A percentile compares a stretch with the other conserved stretches of the same genome.
Conservation (phyloP, 2,888 invertebrate species). For the Conomelus anceps region DNA sequence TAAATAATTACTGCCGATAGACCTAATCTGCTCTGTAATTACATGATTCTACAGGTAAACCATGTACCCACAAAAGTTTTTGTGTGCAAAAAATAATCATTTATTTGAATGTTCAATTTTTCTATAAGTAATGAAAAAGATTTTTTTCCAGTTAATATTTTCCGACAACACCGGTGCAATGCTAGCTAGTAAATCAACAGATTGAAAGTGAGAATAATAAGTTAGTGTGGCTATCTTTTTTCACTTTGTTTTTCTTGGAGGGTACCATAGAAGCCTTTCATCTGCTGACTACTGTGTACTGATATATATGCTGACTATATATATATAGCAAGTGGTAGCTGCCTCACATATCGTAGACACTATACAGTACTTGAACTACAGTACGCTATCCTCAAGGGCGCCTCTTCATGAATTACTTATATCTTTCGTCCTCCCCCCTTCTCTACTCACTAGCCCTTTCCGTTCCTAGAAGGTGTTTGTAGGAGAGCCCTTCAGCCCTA, state of each 20-base stretch:
- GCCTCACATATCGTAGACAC: too few relatives aligned
- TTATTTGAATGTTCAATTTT: too few relatives aligned
- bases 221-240: background rate
- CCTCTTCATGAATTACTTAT: background rate
- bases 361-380: background rate
- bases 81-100: too few relatives aligned
- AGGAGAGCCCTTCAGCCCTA: background rate
- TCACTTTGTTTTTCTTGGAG: background rate
- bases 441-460: background rate
- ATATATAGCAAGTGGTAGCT: too few relatives aligned
- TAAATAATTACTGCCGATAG: too few relatives aligned
- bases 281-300: background rate
- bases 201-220: background rate
- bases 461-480: background rate
- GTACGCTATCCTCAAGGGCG: background rate
- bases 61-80: too few relatives aligned
- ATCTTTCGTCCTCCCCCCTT: background rate
- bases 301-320: too few relatives aligned
- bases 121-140: too few relatives aligned
- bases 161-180: background rate
- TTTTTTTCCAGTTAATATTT: too few relatives aligned
- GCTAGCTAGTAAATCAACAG: background rate
- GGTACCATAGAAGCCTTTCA: background rate
- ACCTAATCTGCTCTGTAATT: too few relatives aligned
- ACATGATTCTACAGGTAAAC: too few relatives aligned